phyloP scores from a whole-genome alignment of 2,888 invertebrate genomes.

The Ariolimax columbianus region DNA sequence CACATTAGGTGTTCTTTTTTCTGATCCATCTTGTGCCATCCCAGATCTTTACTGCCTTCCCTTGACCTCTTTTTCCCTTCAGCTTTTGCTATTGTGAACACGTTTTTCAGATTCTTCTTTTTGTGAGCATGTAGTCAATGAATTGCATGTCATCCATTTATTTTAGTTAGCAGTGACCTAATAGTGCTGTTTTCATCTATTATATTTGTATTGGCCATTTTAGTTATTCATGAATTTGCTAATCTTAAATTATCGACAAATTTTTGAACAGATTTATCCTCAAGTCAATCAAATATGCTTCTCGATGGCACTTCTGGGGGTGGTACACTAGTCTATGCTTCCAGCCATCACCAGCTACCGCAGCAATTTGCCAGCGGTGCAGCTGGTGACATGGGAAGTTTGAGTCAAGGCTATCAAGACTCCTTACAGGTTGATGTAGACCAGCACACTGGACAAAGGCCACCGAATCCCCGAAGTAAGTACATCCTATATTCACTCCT shows the following conservation, averaged over 20 bases:
- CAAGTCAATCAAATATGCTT: constrained; percentile 44
- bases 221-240: not conserved
- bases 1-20: no score
- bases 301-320: constrained; percentile 30
- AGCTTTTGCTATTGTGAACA: no score
- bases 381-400: constrained; percentile 32
- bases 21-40: no score
- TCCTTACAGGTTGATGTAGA: constrained; percentile 48
- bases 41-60: no score
- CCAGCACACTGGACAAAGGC: constrained; percentile 40
- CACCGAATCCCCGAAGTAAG: constrained; percentile 53
- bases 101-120: no score
- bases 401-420: constrained; percentile 45
- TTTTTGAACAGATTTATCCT: constrained; percentile 34
- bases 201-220: no score
- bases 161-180: no score
- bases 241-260: not conserved
- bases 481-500: not conserved
- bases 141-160: no score
- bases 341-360: constrained; percentile 30
- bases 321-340: constrained; percentile 30
- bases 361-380: constrained; percentile 51
- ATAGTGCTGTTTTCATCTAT: no score
- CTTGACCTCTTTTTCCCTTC: no score
- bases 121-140: no score